Evolutionary conservation across 2,797 vertebrate species (phyloP), one percentile per base, ranked within the genome.

Genomic region (Eleutherodactylus coqui): DNA sequence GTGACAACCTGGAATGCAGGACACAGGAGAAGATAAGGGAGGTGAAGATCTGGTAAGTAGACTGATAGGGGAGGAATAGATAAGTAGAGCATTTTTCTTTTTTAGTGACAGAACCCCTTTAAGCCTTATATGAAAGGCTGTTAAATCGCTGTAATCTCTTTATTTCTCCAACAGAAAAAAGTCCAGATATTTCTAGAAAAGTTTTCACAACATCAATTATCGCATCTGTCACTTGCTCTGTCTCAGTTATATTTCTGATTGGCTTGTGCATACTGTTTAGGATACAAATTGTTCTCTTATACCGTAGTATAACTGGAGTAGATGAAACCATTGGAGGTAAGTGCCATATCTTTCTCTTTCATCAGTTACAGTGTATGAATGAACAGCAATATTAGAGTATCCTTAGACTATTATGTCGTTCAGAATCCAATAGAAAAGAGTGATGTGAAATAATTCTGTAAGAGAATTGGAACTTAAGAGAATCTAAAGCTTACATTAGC

Each of bases 261-360:
- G 70, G 87, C 82, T 1, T 91, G 58, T 92, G 85, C 82, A n/a
- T 92, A 77, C 62, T 91, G 34, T 95, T 93, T 87, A 94, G 93
- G 87, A 90, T 95, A 0, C 93, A 95, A 76, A 58, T 96, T 19
- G 87, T 90, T 89, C 91, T 96, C 0, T 89, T 92, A 82, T 95
- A 94, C 75, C 94, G 95, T 80, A 83, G 78, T n/a, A 24, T 93
- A 67, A 85, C 62, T 10, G 60, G 90, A 88, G 93, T 82, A 89
- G 94, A 95, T 14, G 94, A 96, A 85, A 95, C 94, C 17, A 67
- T 90, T 88, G 91, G 89, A 94, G 95, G 95, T 96, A 93, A 88
- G 70, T 43, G 4, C 24, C 21, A n/a, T 38, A 41, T n/a, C 34
- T 69, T 11, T 69, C 19, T 69, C 19, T 24, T 69, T 38, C 4